phyloP scores from a whole-genome alignment of 2,888 invertebrate species.

The Microdon myrmicae region DNA sequence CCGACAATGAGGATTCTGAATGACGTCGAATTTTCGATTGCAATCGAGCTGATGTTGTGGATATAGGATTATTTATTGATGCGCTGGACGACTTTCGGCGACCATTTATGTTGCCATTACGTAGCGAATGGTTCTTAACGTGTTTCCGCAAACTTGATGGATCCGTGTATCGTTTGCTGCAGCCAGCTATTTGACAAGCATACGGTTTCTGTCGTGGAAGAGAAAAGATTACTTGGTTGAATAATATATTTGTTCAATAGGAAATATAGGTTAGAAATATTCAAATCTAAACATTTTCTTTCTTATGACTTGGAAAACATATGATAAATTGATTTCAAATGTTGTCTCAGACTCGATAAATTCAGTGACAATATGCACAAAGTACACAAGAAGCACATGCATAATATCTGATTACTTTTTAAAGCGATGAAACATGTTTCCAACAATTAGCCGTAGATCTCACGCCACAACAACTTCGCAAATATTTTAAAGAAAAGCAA shows the following conservation, averaged over 20 bases:
- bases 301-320: no score
- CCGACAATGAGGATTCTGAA: constrained; percentile 61
- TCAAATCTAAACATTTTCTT: no score
- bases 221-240: constrained; percentile 15
- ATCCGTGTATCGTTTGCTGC: constrained; percentile 92
- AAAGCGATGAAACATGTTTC: no score
- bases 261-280: background rate
- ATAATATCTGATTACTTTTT: no score
- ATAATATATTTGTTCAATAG: constrained; percentile 16
- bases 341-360: no score
- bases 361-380: no score
- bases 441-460: no score
- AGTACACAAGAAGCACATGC: no score
- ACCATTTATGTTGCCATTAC: constrained; percentile 60
- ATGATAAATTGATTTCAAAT: no score
- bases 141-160: constrained; percentile 93
- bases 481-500: no score
- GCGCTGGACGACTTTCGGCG: constrained; percentile 63
- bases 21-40: constrained; percentile 59
- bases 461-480: no score
- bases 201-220: constrained; percentile 82
- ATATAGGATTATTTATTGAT: constrained; percentile 38
- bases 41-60: constrained; percentile 26
- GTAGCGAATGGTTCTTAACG: constrained; percentile 80
- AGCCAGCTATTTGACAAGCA: constrained; percentile 87